phyloP scores from a whole-genome alignment of 2,888 invertebrate species.

The Salpingus planirostris region DNA sequence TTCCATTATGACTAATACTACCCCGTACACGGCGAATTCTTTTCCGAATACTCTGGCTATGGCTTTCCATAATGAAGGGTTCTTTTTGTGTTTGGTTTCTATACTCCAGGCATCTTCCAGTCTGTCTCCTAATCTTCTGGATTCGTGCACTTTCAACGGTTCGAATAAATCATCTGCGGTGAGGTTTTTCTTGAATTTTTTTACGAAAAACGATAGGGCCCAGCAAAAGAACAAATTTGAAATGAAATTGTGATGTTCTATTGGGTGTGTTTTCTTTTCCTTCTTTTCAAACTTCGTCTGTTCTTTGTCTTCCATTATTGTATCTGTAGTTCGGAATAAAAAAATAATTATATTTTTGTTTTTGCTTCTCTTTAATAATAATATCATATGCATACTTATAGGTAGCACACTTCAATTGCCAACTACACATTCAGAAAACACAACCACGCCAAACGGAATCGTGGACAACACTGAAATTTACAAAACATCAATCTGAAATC shows the following conservation, averaged over 20 bases:
- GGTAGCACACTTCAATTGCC: too few species aligned
- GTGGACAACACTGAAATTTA: too few species aligned
- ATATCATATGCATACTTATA: too few species aligned
- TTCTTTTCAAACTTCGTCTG: too few species aligned
- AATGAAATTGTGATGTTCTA: slow-evolving; percentile 21
- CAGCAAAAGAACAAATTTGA: slow-evolving; percentile 39
- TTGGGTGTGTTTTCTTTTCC: slow-evolving; percentile 19
- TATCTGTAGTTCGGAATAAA: too few species aligned
- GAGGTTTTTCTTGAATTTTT: slow-evolving; percentile 43
- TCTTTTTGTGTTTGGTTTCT: slow-evolving; percentile 22
- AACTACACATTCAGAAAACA: too few species aligned
- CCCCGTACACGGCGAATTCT: slow-evolving; percentile 25
- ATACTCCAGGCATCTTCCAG: slow-evolving; percentile 36
- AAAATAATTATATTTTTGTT: too few species aligned
- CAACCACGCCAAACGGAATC: too few species aligned
- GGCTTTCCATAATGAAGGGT: slow-evolving; percentile 26
- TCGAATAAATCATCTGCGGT: slow-evolving; percentile 45
- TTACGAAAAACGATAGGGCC: slow-evolving; percentile 43
- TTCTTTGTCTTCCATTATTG: not conserved
- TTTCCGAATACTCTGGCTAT: slow-evolving; percentile 28
- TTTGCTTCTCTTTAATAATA: too few species aligned
- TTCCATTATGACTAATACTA: slow-evolving; percentile 26
- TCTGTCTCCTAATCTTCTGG: slow-evolving; percentile 39
- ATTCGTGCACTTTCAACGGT: slow-evolving; percentile 42
- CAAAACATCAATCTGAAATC: too few species aligned